Evolutionary conservation across 2,113 vertebrate species (phyloP).

Genomic region (Notarius quadriscutis): DNA sequence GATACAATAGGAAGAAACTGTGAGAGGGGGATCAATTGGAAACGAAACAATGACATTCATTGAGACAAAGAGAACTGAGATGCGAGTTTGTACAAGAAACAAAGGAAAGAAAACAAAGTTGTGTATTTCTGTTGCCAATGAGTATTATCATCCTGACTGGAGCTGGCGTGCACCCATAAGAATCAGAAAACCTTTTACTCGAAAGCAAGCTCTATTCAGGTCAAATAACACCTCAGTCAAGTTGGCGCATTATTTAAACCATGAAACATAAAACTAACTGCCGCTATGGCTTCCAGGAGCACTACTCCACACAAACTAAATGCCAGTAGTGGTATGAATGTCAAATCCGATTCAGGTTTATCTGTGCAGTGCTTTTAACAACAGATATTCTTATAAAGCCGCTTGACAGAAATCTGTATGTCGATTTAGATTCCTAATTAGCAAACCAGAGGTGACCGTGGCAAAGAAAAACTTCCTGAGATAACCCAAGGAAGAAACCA

Average conservation of each 20-base stretch:
- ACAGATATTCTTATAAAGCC: not conserved
- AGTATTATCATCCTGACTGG: not conserved
- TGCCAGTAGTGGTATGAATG: not conserved
- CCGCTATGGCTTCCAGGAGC: not conserved
- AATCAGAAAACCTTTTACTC: not conserved
- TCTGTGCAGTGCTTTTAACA: not conserved
- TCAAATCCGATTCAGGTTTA: not conserved
- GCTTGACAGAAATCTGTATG: not conserved
- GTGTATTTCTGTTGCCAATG: not conserved
- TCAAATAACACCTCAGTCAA: not conserved
- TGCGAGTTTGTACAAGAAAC: not conserved
- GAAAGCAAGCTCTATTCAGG: not conserved
- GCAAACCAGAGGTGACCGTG: not conserved
- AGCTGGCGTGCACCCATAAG: not conserved
- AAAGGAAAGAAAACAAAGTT: not conserved
- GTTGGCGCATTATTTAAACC: not conserved
- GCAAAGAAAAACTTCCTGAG: not conserved
- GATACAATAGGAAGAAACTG: constrained; percentile 24
- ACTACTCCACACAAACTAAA: not conserved
- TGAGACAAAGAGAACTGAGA: not conserved
- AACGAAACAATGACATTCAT: not conserved
- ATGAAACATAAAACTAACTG: constrained; percentile 37
- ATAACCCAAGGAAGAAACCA: not conserved
- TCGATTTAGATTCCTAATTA: not conserved
- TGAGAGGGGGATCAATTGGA: not conserved